Conservation (phyloP, 2,113 vertebrate species). For the Tamias sibiricus region DNA sequence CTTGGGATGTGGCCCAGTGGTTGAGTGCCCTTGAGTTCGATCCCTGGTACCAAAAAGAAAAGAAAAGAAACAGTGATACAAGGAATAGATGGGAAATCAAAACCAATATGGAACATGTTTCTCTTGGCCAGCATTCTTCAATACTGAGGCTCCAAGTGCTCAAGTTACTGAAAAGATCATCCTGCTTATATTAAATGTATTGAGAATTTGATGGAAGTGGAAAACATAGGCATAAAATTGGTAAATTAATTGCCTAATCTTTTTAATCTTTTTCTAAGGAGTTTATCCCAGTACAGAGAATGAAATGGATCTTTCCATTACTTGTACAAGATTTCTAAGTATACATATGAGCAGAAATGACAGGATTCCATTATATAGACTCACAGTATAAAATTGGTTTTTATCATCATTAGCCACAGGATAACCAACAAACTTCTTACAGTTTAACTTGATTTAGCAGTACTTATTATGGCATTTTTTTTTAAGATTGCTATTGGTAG, state of each 20-base stretch:
- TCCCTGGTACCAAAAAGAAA: too few species aligned
- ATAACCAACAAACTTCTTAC: neutral
- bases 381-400: constrained; percentile 42
- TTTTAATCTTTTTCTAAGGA: neutral
- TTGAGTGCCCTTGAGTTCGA: too few species aligned
- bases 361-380: neutral
- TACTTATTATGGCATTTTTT: neutral
- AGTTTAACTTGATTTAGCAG: neutral
- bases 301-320: neutral
- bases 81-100: constrained; percentile 95
- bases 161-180: neutral
- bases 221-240: neutral
- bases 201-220: neutral
- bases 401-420: neutral
- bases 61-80: constrained; percentile 86
- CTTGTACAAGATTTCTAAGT: neutral
- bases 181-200: neutral
- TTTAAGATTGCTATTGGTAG: neutral
- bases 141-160: neutral
- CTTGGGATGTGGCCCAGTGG: too few species aligned
- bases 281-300: neutral
- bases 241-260: neutral
- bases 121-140: constrained; percentile 53
- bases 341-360: neutral
- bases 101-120: constrained; percentile 94